Evolutionary conservation across 2,888 invertebrate species (phyloP), one percentile per base, ranked within the genome.

Genomic region (Atherix ibis): DNA sequence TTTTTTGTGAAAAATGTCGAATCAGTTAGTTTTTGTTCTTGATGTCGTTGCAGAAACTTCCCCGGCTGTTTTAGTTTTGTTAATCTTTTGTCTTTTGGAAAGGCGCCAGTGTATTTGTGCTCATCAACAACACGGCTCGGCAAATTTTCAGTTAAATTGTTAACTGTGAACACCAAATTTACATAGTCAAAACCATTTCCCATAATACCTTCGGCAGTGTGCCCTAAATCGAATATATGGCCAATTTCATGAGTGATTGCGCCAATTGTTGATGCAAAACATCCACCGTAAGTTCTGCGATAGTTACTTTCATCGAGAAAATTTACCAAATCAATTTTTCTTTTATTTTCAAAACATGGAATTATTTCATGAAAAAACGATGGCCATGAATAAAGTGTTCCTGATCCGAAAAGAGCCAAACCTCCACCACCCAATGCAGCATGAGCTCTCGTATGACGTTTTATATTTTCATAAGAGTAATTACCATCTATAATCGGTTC

Each of bases 291-390:
- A 2, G 84, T 88, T 24, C 84, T 78, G 40, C 89, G 72, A 57
- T 87, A 88, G 47, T 84, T 84, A 58, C 91, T 91, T 51, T 92
- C 91, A 60, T 94, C 91, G 71, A 92, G 81, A 49, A 83, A 71
- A 41, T 70, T 61, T 18, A 64, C 65, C 29, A 72, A 67, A 57
- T 91, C 82, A 16, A 94, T 72, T 39, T 68, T 64, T 17, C 72
- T 68, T 4, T 30, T 68, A 47, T 45, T 50, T 18, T 41, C 39
- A 36, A 62, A 58, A 28, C 50, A 51, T 10, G 67, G 53, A 13
- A 76, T 54, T 18, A 91, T 70, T 45, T 87, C 74, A 5, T 71
- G 64, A 39, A 85, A 63, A 29, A 56, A 59, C 18, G 69, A 68
- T 2, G 94, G 87, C 92, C 92, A 94, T 3, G 88, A 82, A 54